Conservation (phyloP, 1,140 invertebrate species). For the Tetranychus cinnabarinus region DNA sequence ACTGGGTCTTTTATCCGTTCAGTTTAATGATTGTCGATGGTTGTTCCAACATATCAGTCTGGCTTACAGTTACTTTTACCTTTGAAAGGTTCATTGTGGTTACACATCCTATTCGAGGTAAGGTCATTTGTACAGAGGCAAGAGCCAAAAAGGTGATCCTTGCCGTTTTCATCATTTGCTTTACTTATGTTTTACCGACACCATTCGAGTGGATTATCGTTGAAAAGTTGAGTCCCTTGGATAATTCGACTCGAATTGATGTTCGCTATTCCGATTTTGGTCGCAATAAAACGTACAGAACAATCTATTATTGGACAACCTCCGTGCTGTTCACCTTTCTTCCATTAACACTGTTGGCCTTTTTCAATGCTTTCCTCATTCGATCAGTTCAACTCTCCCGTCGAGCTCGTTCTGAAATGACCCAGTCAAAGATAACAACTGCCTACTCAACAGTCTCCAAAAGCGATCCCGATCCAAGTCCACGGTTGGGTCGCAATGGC, state of each 20-base stretch:
- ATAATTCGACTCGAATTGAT: constrained; percentile 5
- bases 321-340: constrained; percentile 36
- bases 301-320: constrained; percentile 40
- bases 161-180: constrained; percentile 34
- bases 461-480: background rate
- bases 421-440: constrained; percentile 11
- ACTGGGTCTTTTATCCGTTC: constrained; percentile 28
- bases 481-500: background rate
- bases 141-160: constrained; percentile 29
- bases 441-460: background rate
- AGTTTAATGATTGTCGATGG: constrained; percentile 35
- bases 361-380: constrained; percentile 48
- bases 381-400: constrained; percentile 34
- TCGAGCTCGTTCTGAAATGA: constrained; percentile 28
- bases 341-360: constrained; percentile 35
- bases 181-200: constrained; percentile 33
- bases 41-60: constrained; percentile 41
- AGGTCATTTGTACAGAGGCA: constrained; percentile 38
- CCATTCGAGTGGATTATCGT: constrained; percentile 33
- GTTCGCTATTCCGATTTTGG: constrained; percentile 19
- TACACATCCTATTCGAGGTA: constrained; percentile 44
- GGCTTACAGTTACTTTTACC: constrained; percentile 51
- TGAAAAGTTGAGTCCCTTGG: constrained; percentile 15
- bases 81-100: constrained; percentile 44
- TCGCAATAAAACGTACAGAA: constrained; percentile 29